Conservation (phyloP, 1,140 invertebrate genomes). For the Monochamus saltuarius region DNA sequence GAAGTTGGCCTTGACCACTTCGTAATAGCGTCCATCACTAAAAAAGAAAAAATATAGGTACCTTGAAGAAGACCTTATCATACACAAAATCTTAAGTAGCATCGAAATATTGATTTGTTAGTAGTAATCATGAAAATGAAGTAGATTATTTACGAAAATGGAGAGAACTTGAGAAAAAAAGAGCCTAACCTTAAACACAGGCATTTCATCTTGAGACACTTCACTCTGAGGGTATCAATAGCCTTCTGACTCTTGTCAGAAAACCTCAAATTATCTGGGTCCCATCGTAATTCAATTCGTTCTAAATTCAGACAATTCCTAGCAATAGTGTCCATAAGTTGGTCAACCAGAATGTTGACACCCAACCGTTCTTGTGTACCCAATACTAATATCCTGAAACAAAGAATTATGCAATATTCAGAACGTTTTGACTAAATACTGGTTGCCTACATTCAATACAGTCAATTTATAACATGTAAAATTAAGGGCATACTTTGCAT, state of each 20-base stretch:
- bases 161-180: not conserved
- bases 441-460: not conserved
- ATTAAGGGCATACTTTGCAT: constrained; percentile 73
- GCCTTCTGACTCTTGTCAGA: constrained; percentile 99
- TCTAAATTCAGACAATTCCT: constrained; percentile 88
- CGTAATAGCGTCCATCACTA: constrained; percentile 98
- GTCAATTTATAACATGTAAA: not conserved
- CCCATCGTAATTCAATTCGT: constrained; percentile 94
- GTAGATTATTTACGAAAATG: not conserved
- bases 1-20: constrained; percentile 99
- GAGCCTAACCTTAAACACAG: constrained; percentile 73
- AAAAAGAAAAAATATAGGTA: constrained; percentile 49
- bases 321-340: constrained; percentile 96
- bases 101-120: too few species aligned
- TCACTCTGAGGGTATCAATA: constrained; percentile 86
- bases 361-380: constrained; percentile 95
- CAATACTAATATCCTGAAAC: constrained; percentile 89
- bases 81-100: too few species aligned
- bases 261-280: constrained; percentile 96
- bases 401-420: constrained; percentile 5
- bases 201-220: constrained; percentile 82
- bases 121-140: too few species aligned
- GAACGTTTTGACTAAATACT: not conserved
- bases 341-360: constrained; percentile 95
- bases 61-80: too few species aligned